These are phyloP conservation scores for Neogale vison DNA, from an alignment of 2,113 vertebrate species.

Conservation along the genomic window DNA sequence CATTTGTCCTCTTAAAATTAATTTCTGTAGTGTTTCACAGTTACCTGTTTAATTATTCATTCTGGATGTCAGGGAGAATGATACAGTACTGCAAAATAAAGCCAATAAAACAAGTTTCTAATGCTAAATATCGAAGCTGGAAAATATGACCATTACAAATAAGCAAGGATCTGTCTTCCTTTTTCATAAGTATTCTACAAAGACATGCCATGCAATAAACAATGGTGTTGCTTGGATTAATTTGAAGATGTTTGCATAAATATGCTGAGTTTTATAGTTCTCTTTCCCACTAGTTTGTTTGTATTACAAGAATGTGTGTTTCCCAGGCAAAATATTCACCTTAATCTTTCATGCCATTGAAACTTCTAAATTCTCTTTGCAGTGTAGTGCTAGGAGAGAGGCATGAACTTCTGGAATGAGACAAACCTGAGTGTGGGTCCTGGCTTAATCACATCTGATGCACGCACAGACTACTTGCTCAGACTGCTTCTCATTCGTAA, in stretches of 20 bases:
- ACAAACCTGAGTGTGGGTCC: not conserved
- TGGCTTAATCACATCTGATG: not conserved
- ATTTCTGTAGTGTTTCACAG: conserved; percentile 79
- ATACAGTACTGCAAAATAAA: conserved; percentile 74
- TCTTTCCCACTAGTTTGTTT: conserved; percentile 5
- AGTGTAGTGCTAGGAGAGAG: not conserved
- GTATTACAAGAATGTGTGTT: not conserved
- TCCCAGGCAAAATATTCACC: not conserved
- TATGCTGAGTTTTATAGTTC: conserved; percentile 3
- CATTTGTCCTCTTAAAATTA: conserved; percentile 82
- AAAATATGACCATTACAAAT: conserved; percentile 62
- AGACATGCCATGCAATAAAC: not conserved
- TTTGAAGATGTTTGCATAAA: conserved; percentile 59
- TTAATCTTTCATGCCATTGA: not conserved
- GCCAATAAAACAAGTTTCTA: conserved; percentile 73
- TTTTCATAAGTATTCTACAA: conserved; percentile 65
- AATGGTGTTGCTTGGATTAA: conserved; percentile 54
- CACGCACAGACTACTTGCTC: not conserved
- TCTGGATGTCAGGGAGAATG: conserved; percentile 67
- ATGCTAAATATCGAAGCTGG: conserved; percentile 71
- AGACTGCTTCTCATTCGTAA: not conserved
- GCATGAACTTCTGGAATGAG: not conserved
- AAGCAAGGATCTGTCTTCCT: conserved; percentile 68
- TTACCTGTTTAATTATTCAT: conserved; percentile 82
- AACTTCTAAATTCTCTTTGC: not conserved